Evolutionary conservation across 2,113 vertebrate genomes (phyloP), one percentile per base, ranked within the genome.

Genomic region (Gila orcuttii): DNA sequence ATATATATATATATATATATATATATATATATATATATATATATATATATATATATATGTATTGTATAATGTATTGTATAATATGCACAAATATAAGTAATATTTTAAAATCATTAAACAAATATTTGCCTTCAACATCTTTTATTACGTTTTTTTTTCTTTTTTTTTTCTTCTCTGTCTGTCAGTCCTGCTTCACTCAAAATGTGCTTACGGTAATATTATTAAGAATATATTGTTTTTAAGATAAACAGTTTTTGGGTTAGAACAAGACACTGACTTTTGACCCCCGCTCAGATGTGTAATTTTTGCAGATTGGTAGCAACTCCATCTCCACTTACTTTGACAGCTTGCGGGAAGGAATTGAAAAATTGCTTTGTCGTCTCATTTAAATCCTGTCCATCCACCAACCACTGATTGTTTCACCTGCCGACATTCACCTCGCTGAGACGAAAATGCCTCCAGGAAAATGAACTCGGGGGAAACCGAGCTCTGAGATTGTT

Each of bases 351-450:
- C 50, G 19, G 25, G 39, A 33, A 71, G 31, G 71, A 74, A 75
- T 13, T 31, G 42, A 75, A 82, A 75, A 68, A 82, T 81, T 81
- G 59, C 79, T 66, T 74, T 81, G 52, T 81, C 66, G 45, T 86
- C 79, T 86, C 69, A 86, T 86, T 80, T 81, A 86, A 75, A 86
- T 75, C 78, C 39, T 64, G 78, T 81, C 79, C 39, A 75, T 62
- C 68, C 39, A 39, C 55, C 80, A 74, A 55, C 68, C 57, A 15
- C 68, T 80, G 42, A 82, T 82, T 73, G 71, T 82, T 75, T 86
- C 85, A 86, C 79, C 79, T 79, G 25, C 45, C 21, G 39, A 60
- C 71, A 84, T 60, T 33, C 60, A 28, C 47, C 76, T 69, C 33
- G 66, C 45, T 28, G 55, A 78, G 74, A 85, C 45, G 50, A 71